These are phyloP conservation scores for Drosophila gaucha DNA, from an alignment of 2,888 invertebrate species.

Conservation along the genomic window DNA sequence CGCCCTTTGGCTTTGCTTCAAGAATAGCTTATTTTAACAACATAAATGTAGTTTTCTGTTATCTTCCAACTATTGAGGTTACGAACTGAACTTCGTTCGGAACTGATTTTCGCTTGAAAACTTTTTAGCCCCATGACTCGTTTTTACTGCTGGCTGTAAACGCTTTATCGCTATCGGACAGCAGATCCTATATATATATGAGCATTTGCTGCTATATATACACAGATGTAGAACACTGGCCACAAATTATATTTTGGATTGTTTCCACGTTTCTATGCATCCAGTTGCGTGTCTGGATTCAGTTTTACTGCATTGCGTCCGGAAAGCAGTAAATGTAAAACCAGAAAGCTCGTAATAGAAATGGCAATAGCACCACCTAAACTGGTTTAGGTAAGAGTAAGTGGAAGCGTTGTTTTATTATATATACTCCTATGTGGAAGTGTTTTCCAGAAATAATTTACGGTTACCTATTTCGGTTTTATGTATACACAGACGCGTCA, in stretches of 20 bases:
- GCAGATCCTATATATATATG: not conserved
- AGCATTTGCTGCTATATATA: not conserved
- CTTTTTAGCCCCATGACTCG: not conserved
- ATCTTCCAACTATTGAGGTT: not conserved
- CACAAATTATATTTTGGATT: conserved; percentile 32
- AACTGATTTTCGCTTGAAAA: not conserved
- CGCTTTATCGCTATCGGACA: conserved; percentile 3
- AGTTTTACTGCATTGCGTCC: conserved; percentile 39
- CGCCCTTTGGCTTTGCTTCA: too few relatives aligned
- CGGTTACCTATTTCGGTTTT: not conserved
- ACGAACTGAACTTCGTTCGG: not conserved
- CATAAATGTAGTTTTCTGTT: not conserved
- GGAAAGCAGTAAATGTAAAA: conserved; percentile 29
- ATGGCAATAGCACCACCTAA: conserved; percentile 3
- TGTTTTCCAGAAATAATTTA: conserved; percentile 29
- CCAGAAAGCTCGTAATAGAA: conserved; percentile 33
- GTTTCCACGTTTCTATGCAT: conserved; percentile 23
- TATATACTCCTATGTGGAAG: conserved; percentile 2
- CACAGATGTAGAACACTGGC: conserved; percentile 1
- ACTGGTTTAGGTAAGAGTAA: conserved; percentile 1
- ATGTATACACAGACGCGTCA: conserved; percentile 7
- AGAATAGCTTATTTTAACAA: too few relatives aligned
- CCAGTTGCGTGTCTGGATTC: conserved; percentile 42
- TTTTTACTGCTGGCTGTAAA: conserved; percentile 26
- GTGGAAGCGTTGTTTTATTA: conserved; percentile 31